Evolutionary conservation across 2,797 vertebrate genomes (phyloP).

Genomic region (Molothrus ater): DNA sequence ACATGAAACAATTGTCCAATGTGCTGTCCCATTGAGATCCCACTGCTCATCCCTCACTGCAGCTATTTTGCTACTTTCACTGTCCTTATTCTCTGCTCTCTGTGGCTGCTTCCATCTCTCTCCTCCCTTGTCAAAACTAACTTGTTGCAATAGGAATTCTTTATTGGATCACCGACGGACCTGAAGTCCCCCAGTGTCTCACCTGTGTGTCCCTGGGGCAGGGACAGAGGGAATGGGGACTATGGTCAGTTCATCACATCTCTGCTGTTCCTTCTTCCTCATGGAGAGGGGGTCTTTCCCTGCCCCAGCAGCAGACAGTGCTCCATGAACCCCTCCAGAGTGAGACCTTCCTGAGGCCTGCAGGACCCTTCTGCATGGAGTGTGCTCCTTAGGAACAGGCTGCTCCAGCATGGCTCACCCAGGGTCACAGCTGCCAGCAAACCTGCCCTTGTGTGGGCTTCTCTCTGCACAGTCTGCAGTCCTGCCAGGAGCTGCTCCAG

Average conservation of each 20-base stretch:
- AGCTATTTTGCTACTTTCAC: background rate
- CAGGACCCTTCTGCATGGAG: background rate
- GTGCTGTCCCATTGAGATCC: background rate
- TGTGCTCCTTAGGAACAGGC: background rate
- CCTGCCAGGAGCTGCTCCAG: background rate
- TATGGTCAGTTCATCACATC: fast-evolving
- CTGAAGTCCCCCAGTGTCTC: background rate
- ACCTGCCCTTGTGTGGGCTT: background rate
- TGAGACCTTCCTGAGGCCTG: background rate
- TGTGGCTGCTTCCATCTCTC: background rate
- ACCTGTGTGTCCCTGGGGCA: background rate
- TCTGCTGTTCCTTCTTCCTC: background rate
- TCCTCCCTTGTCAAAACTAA: background rate
- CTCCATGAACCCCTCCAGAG: background rate
- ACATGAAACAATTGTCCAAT: background rate
- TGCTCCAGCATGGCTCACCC: background rate
- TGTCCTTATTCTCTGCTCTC: background rate
- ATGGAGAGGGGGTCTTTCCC: too few species aligned
- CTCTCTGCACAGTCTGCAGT: background rate
- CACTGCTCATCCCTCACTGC: background rate
- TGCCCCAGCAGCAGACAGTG: background rate
- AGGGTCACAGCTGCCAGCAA: background rate
- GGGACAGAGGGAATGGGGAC: background rate
- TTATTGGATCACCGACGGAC: background rate
- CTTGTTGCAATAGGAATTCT: background rate